Evolutionary conservation across 2,797 vertebrate species (phyloP).

Genomic region (Urophycis tenuis): DNA sequence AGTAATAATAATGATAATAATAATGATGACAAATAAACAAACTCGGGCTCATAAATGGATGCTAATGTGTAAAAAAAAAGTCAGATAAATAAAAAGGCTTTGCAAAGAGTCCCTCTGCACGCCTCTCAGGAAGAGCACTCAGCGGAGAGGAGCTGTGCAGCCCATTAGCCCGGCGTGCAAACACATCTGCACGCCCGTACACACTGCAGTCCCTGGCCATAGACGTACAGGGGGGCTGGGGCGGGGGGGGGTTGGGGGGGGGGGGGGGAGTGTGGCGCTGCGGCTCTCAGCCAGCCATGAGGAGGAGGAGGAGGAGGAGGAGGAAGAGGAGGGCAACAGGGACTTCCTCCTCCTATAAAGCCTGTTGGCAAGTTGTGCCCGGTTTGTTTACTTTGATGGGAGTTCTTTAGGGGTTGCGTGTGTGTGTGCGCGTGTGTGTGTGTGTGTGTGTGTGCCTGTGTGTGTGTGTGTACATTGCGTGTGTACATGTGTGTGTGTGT

Average conservation of each 20-base stretch:
- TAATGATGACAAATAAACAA: constrained; percentile 29
- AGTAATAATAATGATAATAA: background rate
- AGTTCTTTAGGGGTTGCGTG: constrained; percentile 44
- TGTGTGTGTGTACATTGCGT: too few species aligned
- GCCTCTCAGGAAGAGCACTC: constrained; percentile 45
- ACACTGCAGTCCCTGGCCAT: constrained; percentile 44
- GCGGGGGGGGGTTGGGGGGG: too few species aligned
- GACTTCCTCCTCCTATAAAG: constrained; percentile 49
- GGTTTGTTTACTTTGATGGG: constrained; percentile 61
- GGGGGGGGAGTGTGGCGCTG: constrained; percentile 16
- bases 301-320: background rate
- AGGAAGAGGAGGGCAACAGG: constrained; percentile 42
- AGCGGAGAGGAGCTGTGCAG: constrained; percentile 49
- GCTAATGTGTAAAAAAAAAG: constrained; percentile 48
- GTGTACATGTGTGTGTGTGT: too few species aligned
- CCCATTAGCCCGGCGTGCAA: constrained; percentile 54
- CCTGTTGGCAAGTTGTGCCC: constrained; percentile 46
- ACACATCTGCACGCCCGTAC: constrained; percentile 48
- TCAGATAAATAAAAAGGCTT: constrained; percentile 43
- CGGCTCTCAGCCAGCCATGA: constrained; percentile 35
- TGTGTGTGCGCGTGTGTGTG: too few species aligned
- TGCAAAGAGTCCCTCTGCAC: constrained; percentile 4
- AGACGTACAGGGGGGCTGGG: constrained; percentile 16
- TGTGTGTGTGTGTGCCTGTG: too few species aligned
- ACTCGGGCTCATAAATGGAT: constrained; percentile 43